A percentile compares a stretch with the other conserved stretches of the same genome.
phyloP scores from a whole-genome alignment of 2,113 vertebrate genomes.

The Melanostigma gelatinosum region DNA sequence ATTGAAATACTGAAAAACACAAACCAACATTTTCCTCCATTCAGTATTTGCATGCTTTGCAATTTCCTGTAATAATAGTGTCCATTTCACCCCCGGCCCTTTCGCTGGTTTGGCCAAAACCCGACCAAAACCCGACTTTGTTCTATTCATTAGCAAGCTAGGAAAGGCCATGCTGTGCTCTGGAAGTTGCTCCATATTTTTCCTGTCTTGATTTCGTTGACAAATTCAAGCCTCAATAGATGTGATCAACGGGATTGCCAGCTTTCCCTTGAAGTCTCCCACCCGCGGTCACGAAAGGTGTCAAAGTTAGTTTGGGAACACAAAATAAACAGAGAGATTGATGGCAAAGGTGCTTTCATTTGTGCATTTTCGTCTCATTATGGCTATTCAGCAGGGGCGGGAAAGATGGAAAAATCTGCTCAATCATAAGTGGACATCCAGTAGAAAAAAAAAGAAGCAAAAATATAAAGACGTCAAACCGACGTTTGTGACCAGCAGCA shows the following conservation, averaged over 20 bases:
- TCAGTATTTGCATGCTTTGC: constrained; percentile 19
- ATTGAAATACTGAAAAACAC: constrained; percentile 23
- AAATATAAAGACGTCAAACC: constrained; percentile 33
- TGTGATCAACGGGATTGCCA: constrained; percentile 36
- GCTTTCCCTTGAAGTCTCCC: constrained; percentile 54
- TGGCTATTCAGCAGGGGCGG: constrained; percentile 61
- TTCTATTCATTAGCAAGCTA: background rate
- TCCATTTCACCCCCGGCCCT: background rate
- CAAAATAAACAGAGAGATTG: constrained; percentile 65
- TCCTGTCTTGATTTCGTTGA: constrained; percentile 52
- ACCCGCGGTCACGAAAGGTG: constrained; percentile 64
- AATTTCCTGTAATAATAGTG: constrained; percentile 18
- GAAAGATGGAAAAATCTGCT: constrained; percentile 81
- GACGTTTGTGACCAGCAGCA: constrained; percentile 71
- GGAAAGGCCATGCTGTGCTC: background rate
- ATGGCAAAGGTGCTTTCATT: constrained; percentile 78
- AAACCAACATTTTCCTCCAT: constrained; percentile 33
- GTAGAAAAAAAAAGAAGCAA: constrained; percentile 38
- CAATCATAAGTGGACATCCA: constrained; percentile 71
- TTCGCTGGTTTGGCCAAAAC: background rate
- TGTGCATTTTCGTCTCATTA: constrained; percentile 72
- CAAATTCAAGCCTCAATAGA: constrained; percentile 26
- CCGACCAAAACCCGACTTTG: background rate
- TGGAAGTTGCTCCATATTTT: constrained; percentile 20
- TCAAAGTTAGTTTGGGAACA: constrained; percentile 70